Conservation (phyloP, 2,888 invertebrate species). For the Eremobia ochroleuca region DNA sequence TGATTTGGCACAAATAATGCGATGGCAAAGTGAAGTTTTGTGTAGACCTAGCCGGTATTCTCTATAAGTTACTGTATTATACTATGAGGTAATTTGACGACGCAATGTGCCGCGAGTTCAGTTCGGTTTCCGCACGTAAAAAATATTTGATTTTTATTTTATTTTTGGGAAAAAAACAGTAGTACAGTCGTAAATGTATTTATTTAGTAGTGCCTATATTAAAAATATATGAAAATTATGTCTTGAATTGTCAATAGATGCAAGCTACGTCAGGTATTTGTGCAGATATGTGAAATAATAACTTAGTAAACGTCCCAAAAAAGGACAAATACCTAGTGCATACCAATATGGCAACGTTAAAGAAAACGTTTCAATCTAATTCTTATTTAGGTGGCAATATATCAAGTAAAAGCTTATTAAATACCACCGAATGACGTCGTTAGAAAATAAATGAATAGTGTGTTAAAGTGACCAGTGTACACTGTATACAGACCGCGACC, state of each 20-base stretch:
- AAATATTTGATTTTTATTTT: background rate
- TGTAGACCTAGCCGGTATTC: background rate
- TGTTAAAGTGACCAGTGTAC: constrained; percentile 5
- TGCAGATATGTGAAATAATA: background rate
- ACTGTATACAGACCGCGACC: background rate
- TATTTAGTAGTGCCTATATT: too few relatives aligned
- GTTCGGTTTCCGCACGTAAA: background rate
- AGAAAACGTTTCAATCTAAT: background rate
- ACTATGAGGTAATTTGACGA: background rate
- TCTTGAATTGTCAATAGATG: background rate
- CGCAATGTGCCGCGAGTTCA: background rate
- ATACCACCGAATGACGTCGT: constrained; percentile 19
- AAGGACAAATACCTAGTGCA: background rate
- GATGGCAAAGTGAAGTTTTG: constrained; percentile 1
- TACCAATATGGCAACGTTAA: background rate
- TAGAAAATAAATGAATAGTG: constrained; percentile 27
- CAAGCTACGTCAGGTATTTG: background rate
- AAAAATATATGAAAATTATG: background rate
- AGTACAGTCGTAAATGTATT: too few relatives aligned
- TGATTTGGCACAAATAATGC: constrained; percentile 21
- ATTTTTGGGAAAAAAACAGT: background rate
- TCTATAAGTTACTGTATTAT: background rate
- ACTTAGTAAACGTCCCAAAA: background rate
- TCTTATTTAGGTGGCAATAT: background rate
- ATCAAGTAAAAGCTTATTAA: constrained; percentile 11